Conservation (phyloP, 2,113 vertebrate genomes). For the Hypomesus transpacificus region DNA sequence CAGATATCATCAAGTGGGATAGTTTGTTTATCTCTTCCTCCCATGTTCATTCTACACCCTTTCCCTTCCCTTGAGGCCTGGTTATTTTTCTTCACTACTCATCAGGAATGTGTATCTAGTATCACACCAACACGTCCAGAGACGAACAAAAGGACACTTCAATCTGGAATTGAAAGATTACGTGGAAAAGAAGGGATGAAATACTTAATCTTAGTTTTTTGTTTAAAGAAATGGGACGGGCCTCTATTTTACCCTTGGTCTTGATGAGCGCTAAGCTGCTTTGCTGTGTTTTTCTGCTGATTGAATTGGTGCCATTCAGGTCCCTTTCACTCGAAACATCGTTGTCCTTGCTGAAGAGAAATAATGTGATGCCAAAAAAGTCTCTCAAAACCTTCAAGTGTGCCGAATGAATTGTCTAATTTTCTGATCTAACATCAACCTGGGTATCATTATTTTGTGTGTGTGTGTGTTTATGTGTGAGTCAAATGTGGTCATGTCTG, state of each 20-base stretch:
- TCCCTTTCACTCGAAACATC: constrained; percentile 44
- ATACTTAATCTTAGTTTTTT: constrained; percentile 12
- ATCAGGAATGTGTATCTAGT: constrained; percentile 41
- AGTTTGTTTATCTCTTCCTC: not conserved
- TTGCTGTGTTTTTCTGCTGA: constrained; percentile 42
- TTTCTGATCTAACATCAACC: not conserved
- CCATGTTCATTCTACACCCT: not conserved
- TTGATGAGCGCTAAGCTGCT: constrained; percentile 29
- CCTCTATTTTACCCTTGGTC: constrained; percentile 15
- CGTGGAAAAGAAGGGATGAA: not conserved
- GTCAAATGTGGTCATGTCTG: constrained; percentile 7
- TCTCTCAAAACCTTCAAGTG: not conserved
- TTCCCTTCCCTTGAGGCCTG: not conserved
- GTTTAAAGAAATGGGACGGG: constrained; percentile 13
- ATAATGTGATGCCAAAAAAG: not conserved
- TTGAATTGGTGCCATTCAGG: constrained; percentile 31
- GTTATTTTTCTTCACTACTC: not conserved
- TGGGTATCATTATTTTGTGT: constrained; percentile 5
- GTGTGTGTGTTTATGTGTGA: constrained; percentile 10
- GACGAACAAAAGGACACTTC: constrained; percentile 39
- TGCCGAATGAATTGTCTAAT: not conserved
- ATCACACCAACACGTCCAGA: constrained; percentile 24
- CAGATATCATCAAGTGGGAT: not conserved
- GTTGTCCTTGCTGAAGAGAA: constrained; percentile 5
- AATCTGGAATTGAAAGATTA: constrained; percentile 56